These are phyloP conservation scores for Habrosyne pyritoides DNA, from an alignment of 2,888 invertebrate genomes.

Conservation along the genomic window DNA sequence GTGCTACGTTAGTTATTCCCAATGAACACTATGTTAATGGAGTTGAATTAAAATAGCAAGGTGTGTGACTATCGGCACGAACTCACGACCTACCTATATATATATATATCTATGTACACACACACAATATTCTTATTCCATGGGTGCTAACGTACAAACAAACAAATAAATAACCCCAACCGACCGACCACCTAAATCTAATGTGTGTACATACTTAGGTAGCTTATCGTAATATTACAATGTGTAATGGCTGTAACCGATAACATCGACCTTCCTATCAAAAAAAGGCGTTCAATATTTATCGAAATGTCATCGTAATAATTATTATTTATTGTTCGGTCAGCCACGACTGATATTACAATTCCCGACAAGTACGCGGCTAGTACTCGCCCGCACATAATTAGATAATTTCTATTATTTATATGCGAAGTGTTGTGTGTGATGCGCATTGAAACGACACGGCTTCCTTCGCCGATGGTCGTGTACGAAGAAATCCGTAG, in stretches of 20 bases:
- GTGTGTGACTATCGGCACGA: not conserved
- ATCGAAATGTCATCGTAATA: conserved; percentile 65
- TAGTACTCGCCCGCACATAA: conserved; percentile 71
- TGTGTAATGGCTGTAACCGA: conserved; percentile 76
- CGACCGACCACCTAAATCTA: conserved; percentile 36
- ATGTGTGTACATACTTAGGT: conserved; percentile 57
- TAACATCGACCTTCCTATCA: conserved; percentile 74
- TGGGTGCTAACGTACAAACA: conserved; percentile 24
- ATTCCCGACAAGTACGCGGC: conserved; percentile 63
- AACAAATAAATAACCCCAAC: conserved; percentile 28
- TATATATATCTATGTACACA: conserved; percentile 13
- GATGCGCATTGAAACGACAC: conserved; percentile 63
- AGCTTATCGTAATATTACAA: conserved; percentile 72
- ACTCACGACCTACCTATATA: conserved; percentile 8
- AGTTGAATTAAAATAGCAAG: not conserved
- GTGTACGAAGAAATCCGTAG: conserved; percentile 65
- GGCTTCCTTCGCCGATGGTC: conserved; percentile 64
- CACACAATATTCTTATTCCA: conserved; percentile 11
- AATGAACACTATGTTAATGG: not conserved
- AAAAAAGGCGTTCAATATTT: conserved; percentile 69
- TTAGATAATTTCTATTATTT: conserved; percentile 83
- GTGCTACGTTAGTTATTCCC: not conserved
- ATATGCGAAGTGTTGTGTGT: conserved; percentile 70
- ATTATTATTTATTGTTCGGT: conserved; percentile 60
- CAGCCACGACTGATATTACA: conserved; percentile 55